Evolutionary conservation across 2,888 invertebrate genomes (phyloP), one percentile per base, ranked within the genome.

Genomic region (Pristionchus mayeri): DNA sequence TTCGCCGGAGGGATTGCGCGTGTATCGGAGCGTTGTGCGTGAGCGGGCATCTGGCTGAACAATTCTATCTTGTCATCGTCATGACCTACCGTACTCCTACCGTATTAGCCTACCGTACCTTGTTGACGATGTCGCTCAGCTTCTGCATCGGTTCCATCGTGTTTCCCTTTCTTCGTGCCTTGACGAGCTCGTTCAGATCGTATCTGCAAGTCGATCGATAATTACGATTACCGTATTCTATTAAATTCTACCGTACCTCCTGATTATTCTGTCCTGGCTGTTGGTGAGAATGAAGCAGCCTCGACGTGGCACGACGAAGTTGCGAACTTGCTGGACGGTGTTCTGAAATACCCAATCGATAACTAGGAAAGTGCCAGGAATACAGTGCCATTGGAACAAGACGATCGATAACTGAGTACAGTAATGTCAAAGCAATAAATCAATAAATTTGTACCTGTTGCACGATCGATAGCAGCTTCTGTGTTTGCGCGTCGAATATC

Each of bases 101-200:
- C 44, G 44, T 44, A 44, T n/a, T n/a, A 6, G 7, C 44, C 44
- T 44, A 44, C 44, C 44, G 44, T 44, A 44, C 44, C 44, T 13
- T 44, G 44, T 44, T 99, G 4, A 99, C 98, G 88, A 99, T 95
- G 94, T 99, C 99, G 93, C 98, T 98, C 24, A 99, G 94, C 93
- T 98, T 98, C 94, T 99, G 98, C 93, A 98, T 96, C 0, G 98
- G 98, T 93, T 99, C 98, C 0, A 98, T 97, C 91, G 97, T 97
- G 0, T 97, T 97, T 86, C 97, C 96, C 92, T 95, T 95, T 13
- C 48, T 34, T 27, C 85, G 76, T 0, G 97, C 97, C 93, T 96
- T 96, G 3, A 86, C 94, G 11, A 98, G 96, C 93, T 97, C 96
- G 85, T 95, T 95, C 80, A 96, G 96, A 93, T 97, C 84, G 63